These are phyloP conservation scores for Aramus guarauna DNA, from an alignment of 2,113 vertebrate genomes.

Conservation along the genomic window DNA sequence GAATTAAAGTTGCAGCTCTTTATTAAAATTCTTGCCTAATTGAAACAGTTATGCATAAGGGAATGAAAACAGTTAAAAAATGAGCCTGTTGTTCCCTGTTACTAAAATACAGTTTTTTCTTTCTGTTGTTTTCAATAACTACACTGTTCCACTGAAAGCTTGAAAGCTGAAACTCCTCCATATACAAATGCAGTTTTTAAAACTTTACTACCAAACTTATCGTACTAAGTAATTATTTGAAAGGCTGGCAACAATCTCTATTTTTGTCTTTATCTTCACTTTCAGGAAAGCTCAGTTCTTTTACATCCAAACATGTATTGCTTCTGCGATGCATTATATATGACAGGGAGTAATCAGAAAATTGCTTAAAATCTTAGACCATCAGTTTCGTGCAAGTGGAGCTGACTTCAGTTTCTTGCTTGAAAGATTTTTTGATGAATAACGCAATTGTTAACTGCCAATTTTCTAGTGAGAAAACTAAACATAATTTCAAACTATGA, in stretches of 20 bases:
- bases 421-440: background rate
- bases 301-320: background rate
- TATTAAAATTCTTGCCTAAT: background rate
- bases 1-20: background rate
- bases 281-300: background rate
- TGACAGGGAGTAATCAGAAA: background rate
- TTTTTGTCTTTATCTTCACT: background rate
- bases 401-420: background rate
- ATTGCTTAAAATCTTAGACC: background rate
- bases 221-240: background rate
- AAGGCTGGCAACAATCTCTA: background rate
- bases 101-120: background rate
- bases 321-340: background rate
- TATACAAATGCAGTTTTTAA: background rate
- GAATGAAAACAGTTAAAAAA: background rate
- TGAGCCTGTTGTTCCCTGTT: background rate
- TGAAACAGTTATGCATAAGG: background rate
- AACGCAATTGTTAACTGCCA: background rate
- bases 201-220: background rate
- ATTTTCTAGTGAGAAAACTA: slow-evolving; percentile 2
- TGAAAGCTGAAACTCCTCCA: background rate
- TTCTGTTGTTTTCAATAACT: background rate
- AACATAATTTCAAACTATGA: background rate
- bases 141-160: background rate
- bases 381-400: background rate